These are phyloP conservation scores for Ictidomys tridecemlineatus DNA, from an alignment of 2,113 vertebrate species.

Conservation along the genomic window DNA sequence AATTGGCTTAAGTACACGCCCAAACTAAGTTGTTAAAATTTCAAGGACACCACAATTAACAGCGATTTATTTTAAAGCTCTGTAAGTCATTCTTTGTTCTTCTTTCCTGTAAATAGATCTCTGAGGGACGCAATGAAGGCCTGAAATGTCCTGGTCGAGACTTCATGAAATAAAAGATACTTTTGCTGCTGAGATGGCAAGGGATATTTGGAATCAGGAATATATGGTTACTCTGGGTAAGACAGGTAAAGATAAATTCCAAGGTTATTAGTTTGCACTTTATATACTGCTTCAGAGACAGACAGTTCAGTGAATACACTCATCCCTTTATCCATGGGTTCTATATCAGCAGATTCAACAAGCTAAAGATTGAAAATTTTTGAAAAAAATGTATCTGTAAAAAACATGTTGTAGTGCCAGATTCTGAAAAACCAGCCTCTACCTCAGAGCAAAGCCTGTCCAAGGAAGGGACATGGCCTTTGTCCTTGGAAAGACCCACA, in stretches of 20 bases:
- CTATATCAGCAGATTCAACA: neutral
- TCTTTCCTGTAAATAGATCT: constrained; percentile 31
- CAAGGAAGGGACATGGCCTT: no score
- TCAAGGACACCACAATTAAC: constrained; percentile 52
- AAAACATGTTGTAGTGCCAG: neutral
- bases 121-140: neutral
- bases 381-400: neutral
- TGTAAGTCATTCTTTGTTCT: constrained; percentile 56
- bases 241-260: constrained; percentile 12
- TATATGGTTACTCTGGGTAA: neutral
- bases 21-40: constrained; percentile 52
- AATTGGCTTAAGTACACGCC: constrained; percentile 63
- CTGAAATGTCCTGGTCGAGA: neutral
- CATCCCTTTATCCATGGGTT: no score
- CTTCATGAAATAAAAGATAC: neutral
- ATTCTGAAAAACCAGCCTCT: no score
- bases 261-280: neutral
- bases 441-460: no score
- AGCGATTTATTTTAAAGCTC: constrained; percentile 54
- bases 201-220: neutral
- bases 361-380: neutral
- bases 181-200: neutral
- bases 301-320: neutral
- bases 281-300: neutral
- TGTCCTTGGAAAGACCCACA: no score